These are phyloP conservation scores for Eustalomyia histrio DNA, from an alignment of 2,888 invertebrate genomes.

Conservation along the genomic window DNA sequence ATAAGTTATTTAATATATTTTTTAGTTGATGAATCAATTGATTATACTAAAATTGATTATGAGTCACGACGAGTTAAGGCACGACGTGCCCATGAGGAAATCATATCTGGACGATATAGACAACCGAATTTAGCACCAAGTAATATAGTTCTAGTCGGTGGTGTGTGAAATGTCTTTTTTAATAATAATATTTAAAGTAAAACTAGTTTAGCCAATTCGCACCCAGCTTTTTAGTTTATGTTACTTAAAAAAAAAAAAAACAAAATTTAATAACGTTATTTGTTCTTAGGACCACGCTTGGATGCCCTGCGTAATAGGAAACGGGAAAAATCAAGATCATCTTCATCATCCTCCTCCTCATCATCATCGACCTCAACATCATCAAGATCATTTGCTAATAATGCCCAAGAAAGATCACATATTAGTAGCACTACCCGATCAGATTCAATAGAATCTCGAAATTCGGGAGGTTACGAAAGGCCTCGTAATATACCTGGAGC, in stretches of 20 bases:
- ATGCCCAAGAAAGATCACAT: conserved; percentile 69
- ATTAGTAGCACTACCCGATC: conserved; percentile 76
- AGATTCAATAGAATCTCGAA: conserved; percentile 77
- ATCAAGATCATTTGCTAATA: conserved; percentile 70
- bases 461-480: conserved; percentile 75
- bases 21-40: conserved; percentile 77
- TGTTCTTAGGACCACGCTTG: conserved; percentile 66
- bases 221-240: neutral
- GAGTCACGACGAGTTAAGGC: conserved; percentile 79
- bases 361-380: conserved; percentile 73
- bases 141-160: conserved; percentile 59
- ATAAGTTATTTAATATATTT: conserved; percentile 1
- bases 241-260: no score
- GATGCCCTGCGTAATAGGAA: conserved; percentile 64
- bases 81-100: conserved; percentile 79
- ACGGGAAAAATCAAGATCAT: conserved; percentile 68
- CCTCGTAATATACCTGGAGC: conserved; percentile 74
- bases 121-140: conserved; percentile 79
- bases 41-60: conserved; percentile 79
- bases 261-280: neutral
- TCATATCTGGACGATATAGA: conserved; percentile 78
- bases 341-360: conserved; percentile 70
- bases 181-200: no score
- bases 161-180: no score
- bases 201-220: no score